phyloP scores from a whole-genome alignment of 2,888 invertebrate genomes.

The Desoria tigrina region DNA sequence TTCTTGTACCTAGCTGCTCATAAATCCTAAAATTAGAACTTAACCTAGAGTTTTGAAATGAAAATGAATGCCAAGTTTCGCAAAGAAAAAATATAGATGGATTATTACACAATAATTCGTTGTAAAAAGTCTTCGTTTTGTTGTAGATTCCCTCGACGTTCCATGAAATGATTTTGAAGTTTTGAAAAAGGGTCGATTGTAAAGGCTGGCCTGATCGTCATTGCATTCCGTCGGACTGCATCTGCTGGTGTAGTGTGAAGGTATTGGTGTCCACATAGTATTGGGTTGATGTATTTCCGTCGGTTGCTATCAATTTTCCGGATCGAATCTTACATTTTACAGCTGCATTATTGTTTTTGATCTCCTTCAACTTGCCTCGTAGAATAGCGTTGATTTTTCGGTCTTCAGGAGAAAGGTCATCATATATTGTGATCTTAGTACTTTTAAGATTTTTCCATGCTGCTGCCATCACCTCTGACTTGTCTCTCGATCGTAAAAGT shows the following conservation, averaged over 20 bases:
- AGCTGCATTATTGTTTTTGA: neutral
- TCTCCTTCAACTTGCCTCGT: neutral
- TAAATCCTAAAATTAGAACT: neutral
- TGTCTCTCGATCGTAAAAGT: neutral
- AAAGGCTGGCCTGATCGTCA: neutral
- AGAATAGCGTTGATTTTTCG: neutral
- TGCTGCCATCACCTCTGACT: neutral
- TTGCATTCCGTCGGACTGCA: neutral
- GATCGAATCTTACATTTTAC: neutral
- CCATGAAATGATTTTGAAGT: slow-evolving; percentile 12
- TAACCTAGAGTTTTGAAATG: neutral
- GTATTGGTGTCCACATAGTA: neutral
- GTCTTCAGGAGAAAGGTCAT: neutral
- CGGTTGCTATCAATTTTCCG: neutral
- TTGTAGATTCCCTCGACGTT: slow-evolving; percentile 13
- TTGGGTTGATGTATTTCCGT: neutral
- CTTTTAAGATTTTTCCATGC: neutral
- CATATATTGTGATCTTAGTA: neutral
- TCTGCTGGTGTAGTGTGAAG: neutral
- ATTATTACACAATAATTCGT: neutral
- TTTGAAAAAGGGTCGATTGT: neutral
- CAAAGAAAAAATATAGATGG: slow-evolving; percentile 11
- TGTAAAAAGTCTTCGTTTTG: slow-evolving; percentile 5
- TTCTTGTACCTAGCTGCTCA: neutral
- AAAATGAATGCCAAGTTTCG: slow-evolving; percentile 15